Evolutionary conservation across 1,140 invertebrate genomes (phyloP).

Genomic region (Scaptodrosophila lebanonensis): DNA sequence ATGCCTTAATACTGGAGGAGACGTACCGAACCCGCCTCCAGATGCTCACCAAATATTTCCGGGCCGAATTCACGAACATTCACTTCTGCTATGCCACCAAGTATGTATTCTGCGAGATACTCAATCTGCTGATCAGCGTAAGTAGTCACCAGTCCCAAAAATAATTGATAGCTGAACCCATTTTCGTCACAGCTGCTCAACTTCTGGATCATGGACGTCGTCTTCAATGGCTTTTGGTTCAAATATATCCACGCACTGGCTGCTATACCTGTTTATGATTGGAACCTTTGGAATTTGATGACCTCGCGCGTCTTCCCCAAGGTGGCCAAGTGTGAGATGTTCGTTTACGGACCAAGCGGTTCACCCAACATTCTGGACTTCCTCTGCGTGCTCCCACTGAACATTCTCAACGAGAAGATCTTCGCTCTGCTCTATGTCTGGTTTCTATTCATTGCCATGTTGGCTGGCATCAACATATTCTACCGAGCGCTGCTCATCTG

Average conservation of each 20-base stretch:
- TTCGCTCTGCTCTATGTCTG: constrained; percentile 89
- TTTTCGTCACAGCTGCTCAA: constrained; percentile 80
- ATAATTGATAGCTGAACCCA: neutral
- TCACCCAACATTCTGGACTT: constrained; percentile 81
- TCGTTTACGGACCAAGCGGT: constrained; percentile 82
- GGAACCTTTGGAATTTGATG: constrained; percentile 79
- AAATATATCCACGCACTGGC: constrained; percentile 83
- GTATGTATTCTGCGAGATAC: constrained; percentile 84
- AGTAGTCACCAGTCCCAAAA: constrained; percentile 15
- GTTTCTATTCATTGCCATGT: constrained; percentile 83
- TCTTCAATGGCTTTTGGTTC: constrained; percentile 85
- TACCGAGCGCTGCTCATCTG: constrained; percentile 77
- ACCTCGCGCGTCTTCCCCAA: constrained; percentile 83
- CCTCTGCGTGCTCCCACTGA: constrained; percentile 85
- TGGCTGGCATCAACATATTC: constrained; percentile 82
- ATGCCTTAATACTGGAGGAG: constrained; percentile 62
- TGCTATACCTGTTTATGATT: constrained; percentile 77
- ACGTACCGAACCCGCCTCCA: constrained; percentile 79
- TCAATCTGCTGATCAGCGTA: constrained; percentile 85
- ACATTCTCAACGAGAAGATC: constrained; percentile 88
- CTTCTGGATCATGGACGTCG: constrained; percentile 83
- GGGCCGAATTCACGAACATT: constrained; percentile 78
- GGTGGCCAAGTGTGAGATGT: constrained; percentile 86
- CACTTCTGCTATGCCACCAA: constrained; percentile 84
- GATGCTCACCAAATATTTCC: constrained; percentile 79